phyloP scores from a whole-genome alignment of 2,797 vertebrate species.

The Heteromormyrus szaboi region DNA sequence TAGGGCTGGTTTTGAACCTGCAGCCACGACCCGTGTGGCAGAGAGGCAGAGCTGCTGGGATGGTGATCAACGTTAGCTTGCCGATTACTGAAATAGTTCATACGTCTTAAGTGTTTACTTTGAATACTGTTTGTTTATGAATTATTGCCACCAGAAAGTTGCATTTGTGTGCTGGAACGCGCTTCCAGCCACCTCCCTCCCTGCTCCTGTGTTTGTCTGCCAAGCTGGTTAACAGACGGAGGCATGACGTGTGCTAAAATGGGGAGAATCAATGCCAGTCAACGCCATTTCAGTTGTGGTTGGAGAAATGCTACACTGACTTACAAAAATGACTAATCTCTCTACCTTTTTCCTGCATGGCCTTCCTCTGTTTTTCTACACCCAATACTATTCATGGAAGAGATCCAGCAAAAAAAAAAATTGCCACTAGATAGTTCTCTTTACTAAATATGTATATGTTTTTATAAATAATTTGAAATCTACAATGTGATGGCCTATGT shows the following conservation, averaged over 20 bases:
- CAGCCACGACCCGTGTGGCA: not conserved
- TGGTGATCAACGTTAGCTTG: not conserved
- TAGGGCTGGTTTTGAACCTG: not conserved
- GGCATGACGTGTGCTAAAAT: slow-evolving; percentile 4
- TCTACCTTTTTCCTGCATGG: not conserved
- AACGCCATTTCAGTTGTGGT: not conserved
- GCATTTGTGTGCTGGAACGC: not conserved
- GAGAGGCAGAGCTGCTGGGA: not conserved
- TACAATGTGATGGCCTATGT: not conserved
- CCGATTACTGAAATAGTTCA: not conserved
- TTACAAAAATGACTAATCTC: not conserved
- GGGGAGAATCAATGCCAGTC: not conserved
- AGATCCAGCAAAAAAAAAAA: not conserved
- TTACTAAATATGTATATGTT: not conserved
- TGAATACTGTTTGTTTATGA: not conserved
- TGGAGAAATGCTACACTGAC: not conserved
- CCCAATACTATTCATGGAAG: not conserved
- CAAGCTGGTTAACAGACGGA: not conserved
- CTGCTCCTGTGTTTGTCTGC: not conserved
- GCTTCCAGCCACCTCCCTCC: not conserved
- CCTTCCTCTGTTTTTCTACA: not conserved
- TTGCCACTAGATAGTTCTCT: not conserved
- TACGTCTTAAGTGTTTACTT: not conserved
- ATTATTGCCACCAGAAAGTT: not conserved
- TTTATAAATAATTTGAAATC: not conserved